These are phyloP conservation scores for Thelaira solivaga DNA, from an alignment of 2,888 invertebrate genomes.

Conservation along the genomic window DNA sequence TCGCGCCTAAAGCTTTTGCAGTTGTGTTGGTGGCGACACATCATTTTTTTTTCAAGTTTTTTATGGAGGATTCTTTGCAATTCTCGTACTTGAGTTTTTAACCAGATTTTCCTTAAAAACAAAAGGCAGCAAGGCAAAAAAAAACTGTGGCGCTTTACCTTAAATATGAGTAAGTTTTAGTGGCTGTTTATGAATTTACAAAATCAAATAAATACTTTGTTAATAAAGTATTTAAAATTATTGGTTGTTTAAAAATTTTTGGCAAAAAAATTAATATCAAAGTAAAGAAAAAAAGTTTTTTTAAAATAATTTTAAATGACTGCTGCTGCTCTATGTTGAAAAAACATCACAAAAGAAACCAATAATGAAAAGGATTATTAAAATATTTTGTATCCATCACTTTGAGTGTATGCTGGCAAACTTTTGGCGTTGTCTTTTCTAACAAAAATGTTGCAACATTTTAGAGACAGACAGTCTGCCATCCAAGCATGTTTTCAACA, in stretches of 20 bases:
- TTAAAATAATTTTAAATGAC: too few species aligned
- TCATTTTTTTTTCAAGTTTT: slow-evolving; percentile 32
- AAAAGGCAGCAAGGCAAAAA: background rate
- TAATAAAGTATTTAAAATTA: slow-evolving; percentile 54
- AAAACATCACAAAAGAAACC: too few species aligned
- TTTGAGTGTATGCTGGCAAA: too few species aligned
- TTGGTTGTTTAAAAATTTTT: slow-evolving; percentile 27
- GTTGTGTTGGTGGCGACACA: slow-evolving; percentile 60
- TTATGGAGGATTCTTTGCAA: slow-evolving; percentile 35
- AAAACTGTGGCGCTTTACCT: slow-evolving; percentile 26
- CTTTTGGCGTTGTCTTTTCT: too few species aligned
- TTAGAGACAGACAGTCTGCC: too few species aligned
- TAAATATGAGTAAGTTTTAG: slow-evolving; percentile 22
- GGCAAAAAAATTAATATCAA: background rate
- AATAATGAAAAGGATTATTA: too few species aligned
- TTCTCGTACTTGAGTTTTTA: slow-evolving; percentile 38
- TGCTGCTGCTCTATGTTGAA: too few species aligned
- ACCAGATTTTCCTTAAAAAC: slow-evolving; percentile 31
- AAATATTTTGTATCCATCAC: too few species aligned
- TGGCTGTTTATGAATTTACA: slow-evolving; percentile 26
- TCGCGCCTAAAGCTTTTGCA: slow-evolving; percentile 51
- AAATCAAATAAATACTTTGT: slow-evolving; percentile 42
- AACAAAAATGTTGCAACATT: too few species aligned
- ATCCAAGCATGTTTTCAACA: too few species aligned
- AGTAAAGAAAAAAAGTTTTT: too few species aligned